Evolutionary conservation across 2,113 vertebrate species (phyloP).

Genomic region (Percopsis transmontana): DNA sequence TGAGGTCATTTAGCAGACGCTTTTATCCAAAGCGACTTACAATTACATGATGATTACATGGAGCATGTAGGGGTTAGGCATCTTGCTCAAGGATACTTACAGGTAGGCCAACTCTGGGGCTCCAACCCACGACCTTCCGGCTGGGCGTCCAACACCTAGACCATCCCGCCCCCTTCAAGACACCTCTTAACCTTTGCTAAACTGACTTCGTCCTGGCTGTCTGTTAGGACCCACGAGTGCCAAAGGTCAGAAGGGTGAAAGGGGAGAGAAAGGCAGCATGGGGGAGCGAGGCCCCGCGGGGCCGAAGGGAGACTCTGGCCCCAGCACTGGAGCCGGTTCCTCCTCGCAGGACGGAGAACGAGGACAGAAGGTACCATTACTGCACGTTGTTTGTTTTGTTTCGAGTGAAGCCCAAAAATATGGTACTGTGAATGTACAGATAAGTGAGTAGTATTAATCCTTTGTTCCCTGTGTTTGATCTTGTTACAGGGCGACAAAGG

Average conservation of each 20-base stretch:
- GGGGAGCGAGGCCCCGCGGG: constrained; percentile 69
- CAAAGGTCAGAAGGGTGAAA: constrained; percentile 76
- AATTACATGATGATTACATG: too few relatives aligned
- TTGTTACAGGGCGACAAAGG: constrained; percentile 81
- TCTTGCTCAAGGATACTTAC: too few relatives aligned
- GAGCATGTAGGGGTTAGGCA: too few relatives aligned
- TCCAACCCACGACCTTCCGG: too few relatives aligned
- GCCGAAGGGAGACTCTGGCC: constrained; percentile 76
- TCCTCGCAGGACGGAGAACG: constrained; percentile 35
- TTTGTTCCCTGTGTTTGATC: constrained; percentile 13
- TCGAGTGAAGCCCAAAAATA: too few relatives aligned
- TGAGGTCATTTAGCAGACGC: too few relatives aligned
- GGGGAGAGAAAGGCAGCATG: constrained; percentile 70
- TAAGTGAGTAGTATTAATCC: neutral
- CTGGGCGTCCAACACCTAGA: too few relatives aligned
- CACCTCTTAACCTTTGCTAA: neutral
- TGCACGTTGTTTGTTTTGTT: too few relatives aligned
- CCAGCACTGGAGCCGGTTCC: constrained; percentile 5
- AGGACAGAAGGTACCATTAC: constrained; percentile 77
- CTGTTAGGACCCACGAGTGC: constrained; percentile 30
- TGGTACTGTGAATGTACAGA: too few relatives aligned
- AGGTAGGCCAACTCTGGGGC: too few relatives aligned
- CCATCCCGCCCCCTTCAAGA: too few relatives aligned
- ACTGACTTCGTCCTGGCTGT: neutral
- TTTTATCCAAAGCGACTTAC: too few relatives aligned